Base-by-base conservation (phyloP, 2,113 vertebrate species). In the Probosciger aterrimus region DNA sequence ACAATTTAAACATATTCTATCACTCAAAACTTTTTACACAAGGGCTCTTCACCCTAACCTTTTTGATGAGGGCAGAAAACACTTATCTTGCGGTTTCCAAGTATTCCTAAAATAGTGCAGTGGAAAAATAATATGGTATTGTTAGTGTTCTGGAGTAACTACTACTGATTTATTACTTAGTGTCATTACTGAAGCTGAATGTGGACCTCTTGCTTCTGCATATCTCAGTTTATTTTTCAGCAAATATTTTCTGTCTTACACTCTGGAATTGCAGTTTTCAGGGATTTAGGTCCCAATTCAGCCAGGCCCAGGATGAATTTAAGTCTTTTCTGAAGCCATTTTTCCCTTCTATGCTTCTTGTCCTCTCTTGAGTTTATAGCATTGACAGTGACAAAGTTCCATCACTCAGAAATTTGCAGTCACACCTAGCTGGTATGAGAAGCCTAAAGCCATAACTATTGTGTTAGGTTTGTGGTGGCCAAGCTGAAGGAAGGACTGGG, bases 1-100 rank as follows among this genome's bases (percentile, higher is more conserved):
- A 96, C 75, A 96, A 94, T 88, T 96, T 96, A 86, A 85, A 91
- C 90, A 93, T 96, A 96, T 96, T 96, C 93, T 84, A 82, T 91
- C 86, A 78, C 95, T 96, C 86, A 94, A 95, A 97, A 94, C 89
- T 96, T 94, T 91, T 93, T 90, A 88, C 86, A 83, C 60, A 88
- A 95, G 94, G 14, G 79, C 95, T 91, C 88, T 97, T 96, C 95
- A 96, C 92, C 90, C 75, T 95, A 97, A 94, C 95, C 93, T 94
- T 93, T 95, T 87, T 80, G 95, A 96, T 95, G 93, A 97, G 93
- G 89, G 79, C 82, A 93, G 71, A 95, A 85, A 92, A 96, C 91
- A 96, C 88, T 95, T 88, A 71, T 49, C 62, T 80, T 73, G 79
- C 4, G 13, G 92, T 95, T 97, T 96, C 95, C 95, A 96, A 95